phyloP scores from a whole-genome alignment of 1,140 invertebrate genomes.

The Hetaerina americana region DNA sequence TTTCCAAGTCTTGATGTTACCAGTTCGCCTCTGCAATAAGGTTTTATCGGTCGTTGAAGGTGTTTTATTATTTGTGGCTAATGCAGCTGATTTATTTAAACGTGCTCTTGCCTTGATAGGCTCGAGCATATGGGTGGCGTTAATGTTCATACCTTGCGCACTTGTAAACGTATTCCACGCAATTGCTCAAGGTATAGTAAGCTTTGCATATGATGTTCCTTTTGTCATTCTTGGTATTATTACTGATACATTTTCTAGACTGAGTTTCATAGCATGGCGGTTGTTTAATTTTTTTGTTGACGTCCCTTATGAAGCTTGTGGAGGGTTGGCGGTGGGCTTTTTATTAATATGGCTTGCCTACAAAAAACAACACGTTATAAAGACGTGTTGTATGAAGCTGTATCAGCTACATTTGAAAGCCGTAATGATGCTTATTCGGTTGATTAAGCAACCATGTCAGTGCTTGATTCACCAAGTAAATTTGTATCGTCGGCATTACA shows the following conservation, averaged over 20 bases:
- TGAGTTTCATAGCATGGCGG: background rate
- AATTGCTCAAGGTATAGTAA: background rate
- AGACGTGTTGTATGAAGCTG: background rate
- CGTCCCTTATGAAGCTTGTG: background rate
- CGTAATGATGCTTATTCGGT: background rate
- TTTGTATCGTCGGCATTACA: background rate
- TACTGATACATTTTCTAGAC: background rate
- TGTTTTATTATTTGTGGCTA: background rate
- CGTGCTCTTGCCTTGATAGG: background rate
- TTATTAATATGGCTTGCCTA: too few relatives aligned
- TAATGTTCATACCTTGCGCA: background rate
- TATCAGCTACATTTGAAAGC: background rate
- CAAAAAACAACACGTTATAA: background rate
- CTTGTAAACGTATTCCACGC: background rate
- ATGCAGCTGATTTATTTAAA: background rate
- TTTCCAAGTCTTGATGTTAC: background rate
- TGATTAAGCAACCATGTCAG: too few relatives aligned
- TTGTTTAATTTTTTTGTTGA: background rate
- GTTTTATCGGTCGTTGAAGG: background rate
- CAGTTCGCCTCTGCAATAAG: background rate
- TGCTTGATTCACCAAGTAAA: background rate
- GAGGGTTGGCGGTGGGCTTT: background rate
- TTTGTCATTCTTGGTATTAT: background rate
- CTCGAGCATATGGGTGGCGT: background rate
- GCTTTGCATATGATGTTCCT: background rate